Percentiles rank a stretch among this genome's conserved stretches.
Evolutionary conservation across 1,140 invertebrate species (phyloP).

Genomic region (Zaprionus ghesquierei): DNA sequence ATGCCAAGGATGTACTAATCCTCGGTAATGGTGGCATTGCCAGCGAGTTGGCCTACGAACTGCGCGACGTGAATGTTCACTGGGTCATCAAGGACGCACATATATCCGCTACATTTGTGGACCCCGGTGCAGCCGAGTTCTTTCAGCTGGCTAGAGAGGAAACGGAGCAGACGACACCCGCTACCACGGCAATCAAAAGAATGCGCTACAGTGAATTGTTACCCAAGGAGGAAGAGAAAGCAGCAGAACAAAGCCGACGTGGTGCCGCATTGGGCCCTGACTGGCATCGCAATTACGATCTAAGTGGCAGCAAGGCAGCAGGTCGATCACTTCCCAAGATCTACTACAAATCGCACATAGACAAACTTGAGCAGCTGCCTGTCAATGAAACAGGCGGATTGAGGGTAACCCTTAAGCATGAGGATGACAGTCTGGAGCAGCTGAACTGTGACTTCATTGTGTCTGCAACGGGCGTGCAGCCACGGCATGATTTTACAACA

Average conservation of each 20-base stretch:
- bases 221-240: constrained; percentile 7
- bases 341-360: constrained; percentile 54
- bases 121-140: constrained; percentile 97
- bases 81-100: constrained; percentile 97
- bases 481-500: constrained; percentile 85
- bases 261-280: constrained; percentile 97
- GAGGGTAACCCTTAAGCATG: constrained; percentile 42
- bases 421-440: constrained; percentile 38
- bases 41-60: constrained; percentile 96
- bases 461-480: constrained; percentile 96
- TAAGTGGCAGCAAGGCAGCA: constrained; percentile 84
- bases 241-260: constrained; percentile 74
- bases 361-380: constrained; percentile 2
- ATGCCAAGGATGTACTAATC: constrained; percentile 89
- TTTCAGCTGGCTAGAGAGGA: constrained; percentile 85
- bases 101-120: constrained; percentile 96
- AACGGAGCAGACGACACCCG: constrained; percentile 1
- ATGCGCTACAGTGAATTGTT: constrained; percentile 86
- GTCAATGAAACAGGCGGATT: background rate
- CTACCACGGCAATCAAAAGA: constrained; percentile 84
- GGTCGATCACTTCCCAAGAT: constrained; percentile 36
- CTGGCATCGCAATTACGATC: constrained; percentile 91
- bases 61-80: constrained; percentile 91
- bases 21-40: constrained; percentile 99
- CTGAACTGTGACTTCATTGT: constrained; percentile 94